Conservation (phyloP, 2,888 invertebrate genomes). For the Norana najaformis region DNA sequence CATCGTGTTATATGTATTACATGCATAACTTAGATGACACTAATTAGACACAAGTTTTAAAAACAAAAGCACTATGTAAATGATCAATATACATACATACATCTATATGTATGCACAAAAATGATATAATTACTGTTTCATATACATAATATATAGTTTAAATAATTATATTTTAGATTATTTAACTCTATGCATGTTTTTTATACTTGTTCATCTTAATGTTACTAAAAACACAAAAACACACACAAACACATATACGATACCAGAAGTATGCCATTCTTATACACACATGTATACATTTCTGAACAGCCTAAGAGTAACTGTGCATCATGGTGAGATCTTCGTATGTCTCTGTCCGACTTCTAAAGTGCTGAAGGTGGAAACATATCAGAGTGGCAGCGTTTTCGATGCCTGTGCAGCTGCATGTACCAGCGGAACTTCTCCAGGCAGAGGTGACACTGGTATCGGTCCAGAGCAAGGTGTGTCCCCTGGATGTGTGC, state of each 20-base stretch:
- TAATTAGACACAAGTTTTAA: neutral
- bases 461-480: slow-evolving; percentile 33
- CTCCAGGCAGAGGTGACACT: slow-evolving; percentile 26
- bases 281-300: neutral
- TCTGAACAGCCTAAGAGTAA: neutral
- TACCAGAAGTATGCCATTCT: neutral
- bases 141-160: neutral
- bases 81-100: neutral
- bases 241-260: too few species aligned
- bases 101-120: neutral
- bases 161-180: neutral
- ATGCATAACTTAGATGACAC: too few species aligned
- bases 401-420: slow-evolving; percentile 33
- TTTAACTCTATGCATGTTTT: neutral
- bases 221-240: neutral
- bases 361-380: neutral
- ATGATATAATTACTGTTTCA: neutral
- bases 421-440: slow-evolving; percentile 37
- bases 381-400: slow-evolving; percentile 25
- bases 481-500: slow-evolving; percentile 35
- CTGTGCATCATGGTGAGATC: slow-evolving; percentile 5
- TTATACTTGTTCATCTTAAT: neutral
- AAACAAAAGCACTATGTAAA: neutral
- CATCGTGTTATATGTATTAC: too few species aligned
- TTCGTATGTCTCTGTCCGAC: neutral